Evolutionary conservation across 2,797 vertebrate species (phyloP).

Genomic region (Lepus oiostolus): DNA sequence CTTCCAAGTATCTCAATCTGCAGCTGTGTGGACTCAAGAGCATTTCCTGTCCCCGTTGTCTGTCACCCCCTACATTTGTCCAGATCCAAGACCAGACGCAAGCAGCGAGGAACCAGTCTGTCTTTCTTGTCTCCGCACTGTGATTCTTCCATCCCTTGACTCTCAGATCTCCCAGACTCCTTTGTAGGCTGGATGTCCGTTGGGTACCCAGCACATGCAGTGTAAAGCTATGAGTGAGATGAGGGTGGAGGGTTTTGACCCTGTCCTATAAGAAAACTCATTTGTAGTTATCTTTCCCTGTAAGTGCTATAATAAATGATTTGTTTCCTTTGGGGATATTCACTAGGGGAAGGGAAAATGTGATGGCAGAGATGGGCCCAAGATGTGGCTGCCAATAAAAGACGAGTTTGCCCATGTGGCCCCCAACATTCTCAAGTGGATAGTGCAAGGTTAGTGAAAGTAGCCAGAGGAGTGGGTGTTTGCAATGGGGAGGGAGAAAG

Average conservation of each 20-base stretch:
- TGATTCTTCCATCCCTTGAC: background rate
- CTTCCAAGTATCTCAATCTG: background rate
- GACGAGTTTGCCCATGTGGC: background rate
- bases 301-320: background rate
- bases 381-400: background rate
- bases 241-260: background rate
- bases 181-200: background rate
- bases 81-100: background rate
- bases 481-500: background rate
- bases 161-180: background rate
- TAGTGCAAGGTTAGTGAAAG: background rate
- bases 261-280: background rate
- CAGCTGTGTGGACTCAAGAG: background rate
- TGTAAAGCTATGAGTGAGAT: background rate
- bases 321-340: constrained; percentile 3
- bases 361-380: background rate
- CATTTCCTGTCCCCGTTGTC: background rate
- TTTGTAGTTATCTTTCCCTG: background rate
- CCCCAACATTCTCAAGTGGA: background rate
- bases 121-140: background rate
- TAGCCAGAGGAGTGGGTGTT: constrained; percentile 17
- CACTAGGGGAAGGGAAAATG: background rate
- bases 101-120: background rate
- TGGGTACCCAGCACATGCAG: background rate
- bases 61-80: background rate